Evolutionary conservation across 2,888 invertebrate species (phyloP).

Genomic region (Zygaena filipendulae): DNA sequence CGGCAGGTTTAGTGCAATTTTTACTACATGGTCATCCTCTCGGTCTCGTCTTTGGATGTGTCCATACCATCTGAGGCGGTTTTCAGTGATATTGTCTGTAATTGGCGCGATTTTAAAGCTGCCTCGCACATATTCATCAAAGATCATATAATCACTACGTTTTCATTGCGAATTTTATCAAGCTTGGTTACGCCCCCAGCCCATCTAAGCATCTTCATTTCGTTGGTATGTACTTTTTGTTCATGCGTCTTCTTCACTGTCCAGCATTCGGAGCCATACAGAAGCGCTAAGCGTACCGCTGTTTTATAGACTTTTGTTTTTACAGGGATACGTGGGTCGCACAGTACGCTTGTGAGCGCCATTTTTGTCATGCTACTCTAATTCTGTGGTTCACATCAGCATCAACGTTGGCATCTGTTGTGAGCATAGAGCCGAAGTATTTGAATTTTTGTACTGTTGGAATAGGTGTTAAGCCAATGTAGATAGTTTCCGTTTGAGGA

Average conservation of each 20-base stretch:
- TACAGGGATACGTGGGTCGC: conserved; percentile 2
- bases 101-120: conserved; percentile 5
- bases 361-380: conserved; percentile 3
- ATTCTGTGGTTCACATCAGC: conserved; percentile 1
- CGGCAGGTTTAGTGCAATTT: not conserved
- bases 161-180: conserved; percentile 9
- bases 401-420: not conserved
- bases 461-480: too few relatives aligned
- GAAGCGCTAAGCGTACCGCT: not conserved
- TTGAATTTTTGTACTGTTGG: not conserved
- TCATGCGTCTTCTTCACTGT: not conserved
- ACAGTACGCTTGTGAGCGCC: conserved; percentile 3
- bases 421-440: not conserved
- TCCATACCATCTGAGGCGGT: conserved; percentile 1
- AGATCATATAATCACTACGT: too few relatives aligned
- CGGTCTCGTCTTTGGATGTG: not conserved
- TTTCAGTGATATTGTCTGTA: conserved; percentile 1
- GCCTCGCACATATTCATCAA: conserved; percentile 8
- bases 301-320: conserved; percentile 3
- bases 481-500: too few relatives aligned
- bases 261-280: conserved; percentile 1
- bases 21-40: not conserved
- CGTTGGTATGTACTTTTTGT: conserved; percentile 1
- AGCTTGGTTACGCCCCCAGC: conserved; percentile 7
- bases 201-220: conserved; percentile 9